These are phyloP conservation scores for Pseudeuparius sepicola DNA, from an alignment of 2,888 invertebrate genomes.

Conservation along the genomic window DNA sequence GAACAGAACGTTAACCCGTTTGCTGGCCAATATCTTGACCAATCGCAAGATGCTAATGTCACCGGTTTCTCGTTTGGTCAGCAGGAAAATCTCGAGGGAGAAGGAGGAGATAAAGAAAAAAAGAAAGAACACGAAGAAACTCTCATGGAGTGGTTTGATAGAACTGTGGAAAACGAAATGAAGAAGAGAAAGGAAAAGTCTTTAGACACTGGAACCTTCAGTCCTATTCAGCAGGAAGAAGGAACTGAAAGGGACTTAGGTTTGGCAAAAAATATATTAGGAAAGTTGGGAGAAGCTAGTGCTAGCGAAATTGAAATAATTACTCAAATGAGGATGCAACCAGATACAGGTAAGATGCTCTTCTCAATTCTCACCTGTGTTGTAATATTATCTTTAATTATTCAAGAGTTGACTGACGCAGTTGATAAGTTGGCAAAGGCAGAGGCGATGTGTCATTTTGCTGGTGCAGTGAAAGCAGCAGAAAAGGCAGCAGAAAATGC, in stretches of 20 bases:
- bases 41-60: too few relatives aligned
- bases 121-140: constrained; percentile 22
- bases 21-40: too few relatives aligned
- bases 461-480: constrained; percentile 40
- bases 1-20: too few relatives aligned
- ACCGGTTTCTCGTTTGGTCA: too few relatives aligned
- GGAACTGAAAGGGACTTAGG: constrained; percentile 13
- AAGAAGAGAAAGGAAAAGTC: constrained; percentile 25
- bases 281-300: constrained; percentile 29
- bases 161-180: constrained; percentile 31
- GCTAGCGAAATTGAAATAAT: constrained; percentile 33
- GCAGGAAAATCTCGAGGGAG: too few relatives aligned
- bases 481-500: constrained; percentile 38
- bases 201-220: neutral
- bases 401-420: constrained; percentile 35
- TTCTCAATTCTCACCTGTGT: too few relatives aligned
- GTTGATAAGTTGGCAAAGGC: constrained; percentile 39
- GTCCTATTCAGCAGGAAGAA: constrained; percentile 1
- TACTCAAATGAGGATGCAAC: constrained; percentile 27
- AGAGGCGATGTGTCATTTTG: constrained; percentile 38
- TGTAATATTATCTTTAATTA: constrained; percentile 2
- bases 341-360: constrained; percentile 28
- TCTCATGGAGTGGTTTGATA: constrained; percentile 27
- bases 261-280: constrained; percentile 18
- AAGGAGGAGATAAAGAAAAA: too few relatives aligned